phyloP scores from a whole-genome alignment of 2,113 vertebrate genomes.

The Onychorhynchus coronatus region DNA sequence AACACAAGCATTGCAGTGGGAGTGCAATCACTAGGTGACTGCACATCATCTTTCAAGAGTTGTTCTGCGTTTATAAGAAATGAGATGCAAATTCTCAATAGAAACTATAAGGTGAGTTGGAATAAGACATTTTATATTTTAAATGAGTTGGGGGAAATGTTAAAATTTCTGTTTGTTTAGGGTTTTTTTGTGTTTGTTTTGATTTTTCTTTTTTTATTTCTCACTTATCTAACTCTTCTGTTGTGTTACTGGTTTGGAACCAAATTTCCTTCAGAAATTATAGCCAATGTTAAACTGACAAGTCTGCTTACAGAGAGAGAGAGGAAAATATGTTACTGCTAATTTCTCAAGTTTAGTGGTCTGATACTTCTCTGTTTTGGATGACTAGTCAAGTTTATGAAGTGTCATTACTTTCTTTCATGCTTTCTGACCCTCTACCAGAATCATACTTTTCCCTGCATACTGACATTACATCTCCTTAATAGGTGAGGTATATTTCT shows the following conservation, averaged over 20 bases:
- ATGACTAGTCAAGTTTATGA: not conserved
- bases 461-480: not conserved
- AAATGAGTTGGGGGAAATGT: not conserved
- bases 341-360: not conserved
- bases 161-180: not conserved
- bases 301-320: not conserved
- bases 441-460: not conserved
- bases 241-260: not conserved
- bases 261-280: not conserved
- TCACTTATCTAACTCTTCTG: not conserved
- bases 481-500: not conserved
- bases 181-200: not conserved
- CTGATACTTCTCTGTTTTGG: not conserved
- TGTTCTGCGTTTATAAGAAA: not conserved
- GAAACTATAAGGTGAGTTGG: not conserved
- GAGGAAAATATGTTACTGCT: not conserved
- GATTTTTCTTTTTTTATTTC: not conserved
- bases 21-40: not conserved
- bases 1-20: not conserved
- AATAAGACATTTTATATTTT: not conserved
- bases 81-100: not conserved
- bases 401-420: constrained; percentile 8
- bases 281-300: not conserved
- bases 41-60: not conserved
- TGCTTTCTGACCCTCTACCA: not conserved